phyloP scores from a whole-genome alignment of 2,797 vertebrate genomes.

The Dipus sagitta region DNA sequence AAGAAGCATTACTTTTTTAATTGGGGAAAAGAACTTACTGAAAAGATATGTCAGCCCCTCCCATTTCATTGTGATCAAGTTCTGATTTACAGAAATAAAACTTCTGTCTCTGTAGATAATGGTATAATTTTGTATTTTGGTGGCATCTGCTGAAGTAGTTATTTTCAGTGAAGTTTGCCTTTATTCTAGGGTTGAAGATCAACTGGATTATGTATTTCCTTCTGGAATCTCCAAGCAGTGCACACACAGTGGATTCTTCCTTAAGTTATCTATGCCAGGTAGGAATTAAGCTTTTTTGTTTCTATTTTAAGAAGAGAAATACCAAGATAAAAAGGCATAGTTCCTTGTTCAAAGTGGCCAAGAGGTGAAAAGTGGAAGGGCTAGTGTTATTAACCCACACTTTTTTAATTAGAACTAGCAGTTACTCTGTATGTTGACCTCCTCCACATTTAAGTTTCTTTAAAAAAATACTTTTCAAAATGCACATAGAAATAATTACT shows the following conservation, averaged over 20 bases:
- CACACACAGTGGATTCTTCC: slow-evolving; percentile 74
- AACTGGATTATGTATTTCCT: slow-evolving; percentile 68
- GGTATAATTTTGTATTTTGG: slow-evolving; percentile 47
- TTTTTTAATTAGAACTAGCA: slow-evolving; percentile 50
- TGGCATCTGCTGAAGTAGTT: slow-evolving; percentile 45
- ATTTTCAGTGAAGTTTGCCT: slow-evolving; percentile 67
- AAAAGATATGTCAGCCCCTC: background rate
- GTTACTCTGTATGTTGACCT: background rate
- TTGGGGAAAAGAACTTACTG: slow-evolving; percentile 46
- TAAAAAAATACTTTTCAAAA: slow-evolving; percentile 31
- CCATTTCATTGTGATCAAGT: background rate
- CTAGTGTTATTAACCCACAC: background rate
- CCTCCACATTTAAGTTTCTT: slow-evolving; percentile 41
- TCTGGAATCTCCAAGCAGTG: slow-evolving; percentile 64
- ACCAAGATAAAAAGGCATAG: background rate
- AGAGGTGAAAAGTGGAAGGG: slow-evolving; percentile 32
- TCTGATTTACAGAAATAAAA: slow-evolving; percentile 55
- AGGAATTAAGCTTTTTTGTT: slow-evolving; percentile 72
- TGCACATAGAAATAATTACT: slow-evolving; percentile 42
- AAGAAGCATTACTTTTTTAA: slow-evolving; percentile 45
- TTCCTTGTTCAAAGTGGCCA: slow-evolving; percentile 32
- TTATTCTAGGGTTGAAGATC: slow-evolving; percentile 73
- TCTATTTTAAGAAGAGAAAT: slow-evolving; percentile 58
- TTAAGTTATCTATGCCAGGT: slow-evolving; percentile 62
- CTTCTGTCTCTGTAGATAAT: background rate